Percentiles rank a stretch among this genome's conserved stretches.
These are phyloP conservation scores for Sphaeramia orbicularis DNA, from an alignment of 2,797 vertebrate species.

Conservation along the genomic window DNA sequence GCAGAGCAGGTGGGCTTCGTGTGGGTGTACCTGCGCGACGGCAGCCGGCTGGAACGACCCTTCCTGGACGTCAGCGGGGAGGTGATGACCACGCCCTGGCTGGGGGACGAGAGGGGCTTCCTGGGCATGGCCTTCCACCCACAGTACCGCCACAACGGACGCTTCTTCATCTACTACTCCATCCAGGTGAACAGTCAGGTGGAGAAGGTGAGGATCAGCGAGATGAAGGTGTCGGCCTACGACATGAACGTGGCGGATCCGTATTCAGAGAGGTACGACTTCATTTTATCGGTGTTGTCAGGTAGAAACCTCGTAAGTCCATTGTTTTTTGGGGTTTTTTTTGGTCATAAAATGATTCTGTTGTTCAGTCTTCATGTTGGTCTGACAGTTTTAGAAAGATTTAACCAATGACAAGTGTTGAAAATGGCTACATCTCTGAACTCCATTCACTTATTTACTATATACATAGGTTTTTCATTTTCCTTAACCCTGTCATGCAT, in stretches of 20 bases:
- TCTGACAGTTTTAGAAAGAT: too few species aligned
- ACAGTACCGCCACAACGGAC: conserved; percentile 82
- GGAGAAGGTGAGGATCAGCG: conserved; percentile 89
- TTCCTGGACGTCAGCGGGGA: conserved; percentile 88
- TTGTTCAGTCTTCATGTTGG: too few species aligned
- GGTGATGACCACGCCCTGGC: conserved; percentile 86
- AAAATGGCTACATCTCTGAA: too few species aligned
- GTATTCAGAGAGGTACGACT: conserved; percentile 87
- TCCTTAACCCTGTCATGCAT: too few species aligned
- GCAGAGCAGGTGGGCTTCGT: conserved; percentile 89
- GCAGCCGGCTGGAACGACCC: conserved; percentile 86
- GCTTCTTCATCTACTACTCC: conserved; percentile 91
- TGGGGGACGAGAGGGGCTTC: conserved; percentile 90
- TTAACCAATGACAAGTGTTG: too few species aligned
- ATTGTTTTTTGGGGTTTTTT: neutral
- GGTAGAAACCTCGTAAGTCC: neutral
- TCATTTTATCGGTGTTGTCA: too few species aligned
- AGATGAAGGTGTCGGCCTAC: conserved; percentile 84
- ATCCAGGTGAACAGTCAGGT: conserved; percentile 74
- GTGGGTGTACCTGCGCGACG: conserved; percentile 87
- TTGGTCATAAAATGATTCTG: too few species aligned
- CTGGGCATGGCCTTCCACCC: conserved; percentile 91
- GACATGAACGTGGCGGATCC: conserved; percentile 88
- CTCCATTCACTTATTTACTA: too few species aligned
- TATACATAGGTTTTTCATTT: too few species aligned